Evolutionary conservation across 2,113 vertebrate species (phyloP).

Genomic region (Phylloscopus trochiloides): DNA sequence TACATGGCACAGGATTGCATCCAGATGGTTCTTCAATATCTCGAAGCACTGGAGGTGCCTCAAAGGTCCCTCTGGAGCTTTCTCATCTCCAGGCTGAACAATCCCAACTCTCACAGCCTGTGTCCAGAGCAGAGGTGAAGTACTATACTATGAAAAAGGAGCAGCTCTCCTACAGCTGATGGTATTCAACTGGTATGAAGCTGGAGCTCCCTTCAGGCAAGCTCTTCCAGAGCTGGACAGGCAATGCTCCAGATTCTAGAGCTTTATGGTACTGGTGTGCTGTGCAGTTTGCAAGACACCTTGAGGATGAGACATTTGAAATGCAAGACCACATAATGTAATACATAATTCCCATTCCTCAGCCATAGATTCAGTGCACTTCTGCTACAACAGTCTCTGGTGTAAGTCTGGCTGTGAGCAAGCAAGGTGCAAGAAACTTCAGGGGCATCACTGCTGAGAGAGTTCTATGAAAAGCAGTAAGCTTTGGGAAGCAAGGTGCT

Average conservation of each 20-base stretch:
- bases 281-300: neutral
- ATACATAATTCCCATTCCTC: neutral
- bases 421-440: neutral
- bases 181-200: neutral
- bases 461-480: neutral
- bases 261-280: accelerated
- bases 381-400: neutral
- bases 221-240: neutral
- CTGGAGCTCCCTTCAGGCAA: neutral
- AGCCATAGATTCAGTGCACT: neutral
- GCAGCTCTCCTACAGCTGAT: neutral
- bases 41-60: neutral
- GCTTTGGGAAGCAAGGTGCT: neutral
- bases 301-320: neutral
- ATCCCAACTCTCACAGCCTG: neutral
- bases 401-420: neutral
- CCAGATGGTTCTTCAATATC: neutral
- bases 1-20: neutral
- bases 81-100: neutral
- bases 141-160: neutral
- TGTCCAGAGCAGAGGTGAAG: neutral
- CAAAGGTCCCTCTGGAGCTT: neutral
- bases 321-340: neutral
- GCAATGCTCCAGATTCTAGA: neutral
- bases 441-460: neutral